Evolutionary conservation across 2,888 invertebrate species (phyloP).

Genomic region (Carpatolechia fugitivella): DNA sequence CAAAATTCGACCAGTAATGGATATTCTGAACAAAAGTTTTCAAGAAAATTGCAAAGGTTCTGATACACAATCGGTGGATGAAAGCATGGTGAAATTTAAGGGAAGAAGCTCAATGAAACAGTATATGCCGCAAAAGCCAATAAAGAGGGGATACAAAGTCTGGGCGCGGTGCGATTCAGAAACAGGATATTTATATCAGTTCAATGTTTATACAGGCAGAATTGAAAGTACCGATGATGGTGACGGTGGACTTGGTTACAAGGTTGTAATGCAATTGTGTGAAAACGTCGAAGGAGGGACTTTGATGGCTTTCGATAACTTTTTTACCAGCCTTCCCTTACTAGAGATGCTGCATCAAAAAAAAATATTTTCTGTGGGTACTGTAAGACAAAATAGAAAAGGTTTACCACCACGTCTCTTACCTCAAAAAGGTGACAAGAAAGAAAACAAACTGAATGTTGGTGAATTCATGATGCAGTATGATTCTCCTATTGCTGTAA

Average conservation of each 20-base stretch:
- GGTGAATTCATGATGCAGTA: background rate
- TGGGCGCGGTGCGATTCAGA: conserved; percentile 10
- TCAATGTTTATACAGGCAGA: conserved; percentile 14
- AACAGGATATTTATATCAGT: conserved; percentile 14
- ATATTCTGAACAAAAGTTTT: conserved; percentile 21
- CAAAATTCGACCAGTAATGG: conserved; percentile 24
- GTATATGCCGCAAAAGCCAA: conserved; percentile 22
- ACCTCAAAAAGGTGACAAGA: background rate
- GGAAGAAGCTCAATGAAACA: conserved; percentile 21
- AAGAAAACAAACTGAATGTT: background rate
- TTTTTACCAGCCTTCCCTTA: conserved; percentile 20
- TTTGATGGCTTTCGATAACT: no score
- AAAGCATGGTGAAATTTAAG: conserved; percentile 21
- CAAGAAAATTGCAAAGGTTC: conserved; percentile 16
- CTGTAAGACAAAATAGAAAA: background rate
- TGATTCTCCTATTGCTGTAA: background rate
- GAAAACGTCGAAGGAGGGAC: background rate
- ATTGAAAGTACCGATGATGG: conserved; percentile 4
- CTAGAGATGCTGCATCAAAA: background rate
- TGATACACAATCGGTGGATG: conserved; percentile 19
- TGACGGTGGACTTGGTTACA: conserved; percentile 16
- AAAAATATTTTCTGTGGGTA: conserved; percentile 2
- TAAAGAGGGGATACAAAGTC: conserved; percentile 18
- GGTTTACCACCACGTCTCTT: background rate
- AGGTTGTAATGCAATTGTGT: conserved; percentile 2